Conservation (phyloP, 92 coral and sea anemone species). For the Anthopleura xanthogrammica region DNA sequence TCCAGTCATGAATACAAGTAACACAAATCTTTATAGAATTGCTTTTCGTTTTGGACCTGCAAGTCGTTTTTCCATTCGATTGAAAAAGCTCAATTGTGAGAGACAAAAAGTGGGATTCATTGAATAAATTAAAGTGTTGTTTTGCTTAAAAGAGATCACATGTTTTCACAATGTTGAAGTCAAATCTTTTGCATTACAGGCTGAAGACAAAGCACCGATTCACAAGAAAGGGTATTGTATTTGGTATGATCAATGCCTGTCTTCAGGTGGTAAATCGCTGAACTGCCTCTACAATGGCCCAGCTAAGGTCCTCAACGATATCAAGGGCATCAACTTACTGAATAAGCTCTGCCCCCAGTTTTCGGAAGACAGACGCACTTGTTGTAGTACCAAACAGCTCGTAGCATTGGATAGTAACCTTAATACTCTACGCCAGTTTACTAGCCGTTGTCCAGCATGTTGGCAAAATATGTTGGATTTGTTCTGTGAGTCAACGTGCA, state of each 20-base stretch:
- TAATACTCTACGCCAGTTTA: slow-evolving; percentile 57
- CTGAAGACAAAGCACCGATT: slow-evolving; percentile 30
- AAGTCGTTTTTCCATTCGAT: no score
- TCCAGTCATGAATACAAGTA: no score
- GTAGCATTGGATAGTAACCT: slow-evolving; percentile 41
- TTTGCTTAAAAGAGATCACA: background rate
- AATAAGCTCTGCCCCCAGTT: slow-evolving; percentile 68
- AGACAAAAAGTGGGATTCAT: background rate
- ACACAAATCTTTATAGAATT: no score
- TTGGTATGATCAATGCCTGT: slow-evolving; percentile 89
- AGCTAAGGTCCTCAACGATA: slow-evolving; percentile 63
- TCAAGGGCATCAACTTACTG: slow-evolving; percentile 48
- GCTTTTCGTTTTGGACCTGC: no score
- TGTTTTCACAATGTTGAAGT: background rate
- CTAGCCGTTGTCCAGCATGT: slow-evolving; percentile 87
- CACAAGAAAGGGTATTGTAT: slow-evolving; percentile 87
- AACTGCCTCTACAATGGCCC: slow-evolving; percentile 90
- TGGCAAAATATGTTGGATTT: slow-evolving; percentile 85
- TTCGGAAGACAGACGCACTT: slow-evolving; percentile 49
- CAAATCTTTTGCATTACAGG: slow-evolving; percentile 1
- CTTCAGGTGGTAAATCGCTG: slow-evolving; percentile 17
- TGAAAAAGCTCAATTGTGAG: background rate
- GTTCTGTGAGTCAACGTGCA: slow-evolving; percentile 77
- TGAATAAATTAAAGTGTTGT: background rate
- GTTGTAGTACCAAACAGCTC: slow-evolving; percentile 70